Conservation (phyloP, 30 jellyfish, hydroid and myxozoan genomes). For the Sanderia malayensis region DNA sequence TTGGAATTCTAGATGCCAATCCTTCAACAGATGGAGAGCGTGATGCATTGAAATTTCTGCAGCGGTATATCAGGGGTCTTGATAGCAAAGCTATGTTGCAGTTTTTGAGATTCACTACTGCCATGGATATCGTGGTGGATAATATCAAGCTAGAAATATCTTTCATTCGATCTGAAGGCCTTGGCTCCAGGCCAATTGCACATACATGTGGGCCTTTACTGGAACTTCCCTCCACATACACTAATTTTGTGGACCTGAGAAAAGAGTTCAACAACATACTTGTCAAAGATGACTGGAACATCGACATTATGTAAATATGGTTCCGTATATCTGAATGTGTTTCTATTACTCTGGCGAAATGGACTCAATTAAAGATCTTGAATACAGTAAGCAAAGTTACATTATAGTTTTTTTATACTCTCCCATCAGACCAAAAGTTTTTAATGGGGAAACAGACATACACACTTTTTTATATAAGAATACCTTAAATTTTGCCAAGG, state of each 20-base stretch:
- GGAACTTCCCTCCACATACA: conserved; percentile 51
- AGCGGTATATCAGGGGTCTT: conserved; percentile 39
- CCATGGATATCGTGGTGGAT: conserved; percentile 38
- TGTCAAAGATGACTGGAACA: conserved; percentile 42
- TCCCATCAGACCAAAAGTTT: conserved; percentile 1
- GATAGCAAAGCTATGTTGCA: conserved; percentile 18
- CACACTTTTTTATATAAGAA: not conserved
- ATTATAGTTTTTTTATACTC: not conserved
- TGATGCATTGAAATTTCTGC: conserved; percentile 32
- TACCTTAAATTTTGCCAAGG: not conserved
- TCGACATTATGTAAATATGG: conserved; percentile 9
- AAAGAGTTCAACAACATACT: conserved; percentile 43
- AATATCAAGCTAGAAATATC: conserved; percentile 17
- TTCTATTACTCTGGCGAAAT: not conserved
- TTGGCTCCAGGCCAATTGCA: conserved; percentile 53
- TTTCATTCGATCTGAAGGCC: conserved; percentile 17
- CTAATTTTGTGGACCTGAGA: conserved; percentile 41
- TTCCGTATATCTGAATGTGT: not conserved
- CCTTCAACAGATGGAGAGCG: conserved; percentile 49
- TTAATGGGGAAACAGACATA: conserved; percentile 7
- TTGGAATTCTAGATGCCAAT: conserved; percentile 20
- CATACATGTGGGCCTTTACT: conserved; percentile 64
- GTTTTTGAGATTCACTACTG: conserved; percentile 56
- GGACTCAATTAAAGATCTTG: not conserved
- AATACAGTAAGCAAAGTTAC: not conserved